Evolutionary conservation across 2,113 vertebrate genomes (phyloP).

Genomic region (Lichenostomus cassidix): DNA sequence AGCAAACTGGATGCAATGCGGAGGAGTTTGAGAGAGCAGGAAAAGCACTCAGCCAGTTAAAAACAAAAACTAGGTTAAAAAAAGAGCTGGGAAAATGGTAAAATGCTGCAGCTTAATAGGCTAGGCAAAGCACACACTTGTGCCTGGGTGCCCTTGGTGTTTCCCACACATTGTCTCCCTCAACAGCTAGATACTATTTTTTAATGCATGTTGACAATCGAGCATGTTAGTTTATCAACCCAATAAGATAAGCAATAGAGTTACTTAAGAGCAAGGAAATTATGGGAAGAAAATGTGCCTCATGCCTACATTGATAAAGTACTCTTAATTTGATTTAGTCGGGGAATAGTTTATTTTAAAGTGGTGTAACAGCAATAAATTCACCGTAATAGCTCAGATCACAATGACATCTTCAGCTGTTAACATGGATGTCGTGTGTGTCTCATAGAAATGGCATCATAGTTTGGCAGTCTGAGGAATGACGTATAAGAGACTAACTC

Average conservation of each 20-base stretch:
- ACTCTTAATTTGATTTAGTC: background rate
- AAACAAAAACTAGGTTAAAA: background rate
- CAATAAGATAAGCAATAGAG: slow-evolving; percentile 63
- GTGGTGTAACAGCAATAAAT: background rate
- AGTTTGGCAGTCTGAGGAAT: background rate
- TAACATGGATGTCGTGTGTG: background rate
- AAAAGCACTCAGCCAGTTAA: background rate
- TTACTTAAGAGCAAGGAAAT: slow-evolving; percentile 29
- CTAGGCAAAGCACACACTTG: background rate
- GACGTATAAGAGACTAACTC: background rate
- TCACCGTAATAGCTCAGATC: background rate
- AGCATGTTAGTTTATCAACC: slow-evolving; percentile 38
- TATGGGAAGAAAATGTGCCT: slow-evolving; percentile 15
- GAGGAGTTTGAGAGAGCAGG: slow-evolving; percentile 5
- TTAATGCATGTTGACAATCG: slow-evolving; percentile 60
- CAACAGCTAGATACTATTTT: slow-evolving; percentile 39
- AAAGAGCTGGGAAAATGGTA: background rate
- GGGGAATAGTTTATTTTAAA: background rate
- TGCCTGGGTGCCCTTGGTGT: background rate
- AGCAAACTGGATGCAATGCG: slow-evolving; percentile 6
- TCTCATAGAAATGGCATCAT: slow-evolving; percentile 11
- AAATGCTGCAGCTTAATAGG: background rate
- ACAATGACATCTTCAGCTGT: background rate
- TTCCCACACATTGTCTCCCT: slow-evolving; percentile 41
- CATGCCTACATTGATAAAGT: background rate